A percentile compares a stretch with the other conserved stretches of the same genome.
Conservation (phyloP, 2,888 invertebrate species). For the Drosophila austrosaltans region DNA sequence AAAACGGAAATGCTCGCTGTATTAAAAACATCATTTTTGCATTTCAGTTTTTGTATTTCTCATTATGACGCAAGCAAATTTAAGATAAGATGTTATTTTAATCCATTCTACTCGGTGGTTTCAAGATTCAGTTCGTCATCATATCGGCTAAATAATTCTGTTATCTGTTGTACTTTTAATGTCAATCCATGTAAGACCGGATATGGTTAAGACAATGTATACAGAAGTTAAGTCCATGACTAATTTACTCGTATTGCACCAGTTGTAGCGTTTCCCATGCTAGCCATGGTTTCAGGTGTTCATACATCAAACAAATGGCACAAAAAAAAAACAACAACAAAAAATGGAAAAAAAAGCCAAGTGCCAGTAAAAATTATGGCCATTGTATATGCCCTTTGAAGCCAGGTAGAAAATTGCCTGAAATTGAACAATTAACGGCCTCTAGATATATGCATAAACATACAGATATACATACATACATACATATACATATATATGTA, state of each 20-base stretch:
- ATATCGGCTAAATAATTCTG: neutral
- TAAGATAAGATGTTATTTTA: conserved; percentile 3
- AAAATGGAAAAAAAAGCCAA: neutral
- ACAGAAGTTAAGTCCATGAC: neutral
- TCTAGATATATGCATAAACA: conserved; percentile 12
- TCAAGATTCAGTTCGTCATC: conserved; percentile 10
- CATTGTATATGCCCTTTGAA: conserved; percentile 72
- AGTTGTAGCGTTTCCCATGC: neutral
- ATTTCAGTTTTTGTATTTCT: neutral
- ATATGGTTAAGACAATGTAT: conserved; percentile 6
- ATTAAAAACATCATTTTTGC: neutral
- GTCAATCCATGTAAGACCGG: neutral
- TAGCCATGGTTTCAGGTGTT: conserved; percentile 8
- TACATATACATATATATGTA: neutral
- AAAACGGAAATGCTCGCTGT: conserved; percentile 1
- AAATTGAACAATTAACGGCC: conserved; percentile 67
- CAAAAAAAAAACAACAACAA: neutral
- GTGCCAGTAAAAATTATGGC: conserved; percentile 2
- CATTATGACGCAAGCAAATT: neutral
- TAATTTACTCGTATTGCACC: neutral
- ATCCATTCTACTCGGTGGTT: neutral
- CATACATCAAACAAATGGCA: conserved; percentile 7
- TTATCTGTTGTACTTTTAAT: neutral
- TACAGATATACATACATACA: neutral
- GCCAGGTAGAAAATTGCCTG: conserved; percentile 50